Conservation (phyloP, 2,113 vertebrate species). For the Sardina pilchardus region DNA sequence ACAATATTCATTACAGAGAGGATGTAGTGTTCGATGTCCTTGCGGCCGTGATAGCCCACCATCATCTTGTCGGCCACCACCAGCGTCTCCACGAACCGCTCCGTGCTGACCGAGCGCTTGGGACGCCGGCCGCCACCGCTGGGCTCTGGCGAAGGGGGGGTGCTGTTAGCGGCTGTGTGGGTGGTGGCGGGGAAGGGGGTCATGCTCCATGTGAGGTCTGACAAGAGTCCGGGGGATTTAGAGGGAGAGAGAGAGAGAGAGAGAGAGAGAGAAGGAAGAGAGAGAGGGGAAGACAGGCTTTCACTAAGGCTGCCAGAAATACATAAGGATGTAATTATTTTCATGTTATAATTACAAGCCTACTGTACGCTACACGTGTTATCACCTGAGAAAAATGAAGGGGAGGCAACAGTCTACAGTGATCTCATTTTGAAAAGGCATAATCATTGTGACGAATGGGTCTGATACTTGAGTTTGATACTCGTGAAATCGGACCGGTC, state of each 20-base stretch:
- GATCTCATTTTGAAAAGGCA: slow-evolving; percentile 3
- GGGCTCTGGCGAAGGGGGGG: slow-evolving; percentile 64
- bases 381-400: slow-evolving; percentile 8
- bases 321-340: slow-evolving; percentile 7
- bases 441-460: background rate
- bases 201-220: slow-evolving; percentile 78
- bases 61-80: slow-evolving; percentile 99
- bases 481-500: background rate
- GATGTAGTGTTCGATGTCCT: slow-evolving; percentile 98
- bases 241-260: slow-evolving; percentile 45
- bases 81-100: slow-evolving; percentile 95
- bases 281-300: slow-evolving; percentile 50
- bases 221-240: slow-evolving; percentile 48
- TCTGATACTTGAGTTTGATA: background rate
- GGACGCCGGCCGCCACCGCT: slow-evolving; percentile 67
- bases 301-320: slow-evolving; percentile 34
- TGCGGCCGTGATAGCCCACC: slow-evolving; percentile 97
- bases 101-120: slow-evolving; percentile 89
- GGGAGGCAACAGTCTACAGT: background rate
- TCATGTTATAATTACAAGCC: background rate
- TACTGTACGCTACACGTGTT: background rate
- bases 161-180: slow-evolving; percentile 53
- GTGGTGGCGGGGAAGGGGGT: slow-evolving; percentile 74
- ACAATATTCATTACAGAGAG: slow-evolving; percentile 99
- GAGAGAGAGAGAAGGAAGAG: background rate